These are phyloP conservation scores for Neodiprion pinetum DNA, from an alignment of 1,140 invertebrate species.

Conservation along the genomic window DNA sequence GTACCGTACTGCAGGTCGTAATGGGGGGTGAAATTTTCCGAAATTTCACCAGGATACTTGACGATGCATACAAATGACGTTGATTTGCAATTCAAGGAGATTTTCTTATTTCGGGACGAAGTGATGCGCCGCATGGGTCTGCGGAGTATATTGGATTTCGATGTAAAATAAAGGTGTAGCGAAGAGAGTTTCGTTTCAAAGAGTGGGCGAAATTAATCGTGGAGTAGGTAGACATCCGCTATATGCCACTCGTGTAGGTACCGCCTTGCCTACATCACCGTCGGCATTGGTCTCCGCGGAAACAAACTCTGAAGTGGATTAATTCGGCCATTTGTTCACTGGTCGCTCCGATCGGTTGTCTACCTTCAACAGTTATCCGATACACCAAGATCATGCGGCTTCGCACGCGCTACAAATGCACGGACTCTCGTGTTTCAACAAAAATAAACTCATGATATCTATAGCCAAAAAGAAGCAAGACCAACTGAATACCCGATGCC, in stretches of 20 bases:
- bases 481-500: background rate
- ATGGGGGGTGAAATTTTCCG: background rate
- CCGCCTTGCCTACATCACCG: background rate
- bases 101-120: background rate
- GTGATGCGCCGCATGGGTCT: background rate
- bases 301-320: background rate
- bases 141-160: background rate
- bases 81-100: constrained; percentile 2
- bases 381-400: background rate
- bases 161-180: constrained; percentile 1
- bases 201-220: background rate
- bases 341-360: background rate
- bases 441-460: background rate
- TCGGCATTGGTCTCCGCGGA: background rate
- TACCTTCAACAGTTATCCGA: background rate
- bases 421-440: background rate
- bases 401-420: background rate
- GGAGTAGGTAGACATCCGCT: background rate
- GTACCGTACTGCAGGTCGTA: background rate
- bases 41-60: background rate
- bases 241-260: background rate
- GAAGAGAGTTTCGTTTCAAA: background rate
- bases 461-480: background rate
- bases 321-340: background rate
- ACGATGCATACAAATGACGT: constrained; percentile 5